Conservation (phyloP, 2,888 invertebrate genomes). For the Shargacucullia verbasci region DNA sequence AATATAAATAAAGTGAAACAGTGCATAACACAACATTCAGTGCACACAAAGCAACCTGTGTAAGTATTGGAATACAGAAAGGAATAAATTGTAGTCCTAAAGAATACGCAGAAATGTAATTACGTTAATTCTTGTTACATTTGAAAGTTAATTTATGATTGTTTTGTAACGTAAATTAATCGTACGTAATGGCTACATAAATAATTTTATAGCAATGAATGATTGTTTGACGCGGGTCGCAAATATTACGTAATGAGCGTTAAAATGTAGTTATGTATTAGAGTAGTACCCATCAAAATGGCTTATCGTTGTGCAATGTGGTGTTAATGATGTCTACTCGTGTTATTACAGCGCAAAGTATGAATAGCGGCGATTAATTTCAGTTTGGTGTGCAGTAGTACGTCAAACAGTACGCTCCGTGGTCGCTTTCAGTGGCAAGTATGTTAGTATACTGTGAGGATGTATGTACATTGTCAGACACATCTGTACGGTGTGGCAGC, state of each 20-base stretch:
- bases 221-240: constrained; percentile 14
- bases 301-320: constrained; percentile 17
- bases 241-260: constrained; percentile 16
- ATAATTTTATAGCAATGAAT: constrained; percentile 22
- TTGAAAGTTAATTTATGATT: constrained; percentile 17
- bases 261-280: constrained; percentile 20
- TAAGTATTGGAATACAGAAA: constrained; percentile 33
- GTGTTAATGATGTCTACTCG: constrained; percentile 25
- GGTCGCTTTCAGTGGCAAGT: constrained; percentile 44
- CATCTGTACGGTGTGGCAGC: constrained; percentile 47
- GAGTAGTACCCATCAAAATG: constrained; percentile 8
- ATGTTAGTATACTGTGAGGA: constrained; percentile 55
- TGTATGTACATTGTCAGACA: constrained; percentile 51
- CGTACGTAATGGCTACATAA: constrained; percentile 3
- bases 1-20: constrained; percentile 12
- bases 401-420: constrained; percentile 23
- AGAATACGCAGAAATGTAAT: constrained; percentile 2
- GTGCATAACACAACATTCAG: constrained; percentile 44
- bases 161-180: constrained; percentile 14
- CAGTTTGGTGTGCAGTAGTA: constrained; percentile 37
- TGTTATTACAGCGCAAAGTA: constrained; percentile 21
- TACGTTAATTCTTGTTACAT: constrained; percentile 1
- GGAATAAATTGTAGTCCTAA: constrained; percentile 9
- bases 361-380: constrained; percentile 13
- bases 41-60: constrained; percentile 40